Base-by-base conservation (phyloP, 2,113 vertebrate genomes). In the Dermatemys mawii region DNA sequence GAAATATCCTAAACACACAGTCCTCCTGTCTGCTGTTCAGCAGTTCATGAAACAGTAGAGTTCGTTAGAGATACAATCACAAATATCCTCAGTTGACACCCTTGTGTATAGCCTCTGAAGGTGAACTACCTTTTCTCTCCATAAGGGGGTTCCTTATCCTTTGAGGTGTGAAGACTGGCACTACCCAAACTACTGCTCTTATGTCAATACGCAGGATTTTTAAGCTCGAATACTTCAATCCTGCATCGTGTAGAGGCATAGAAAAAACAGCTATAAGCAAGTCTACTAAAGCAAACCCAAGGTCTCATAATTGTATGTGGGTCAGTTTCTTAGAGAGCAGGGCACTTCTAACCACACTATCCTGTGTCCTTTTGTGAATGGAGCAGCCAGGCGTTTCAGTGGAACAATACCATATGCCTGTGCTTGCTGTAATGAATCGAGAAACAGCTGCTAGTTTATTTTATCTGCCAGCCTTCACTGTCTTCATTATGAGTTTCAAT, bases 371-470 rank as follows among this genome's bases (percentile, higher is more conserved):
- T 73, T 27, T 75, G 55, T 14, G 50, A n/a, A 2, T 0, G 32
- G 78, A 86, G 38, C 70, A 35, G 73, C 46, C 22, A 73, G 54
- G 46, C 32, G 1, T 1, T 3, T 21, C 6, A 2, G 50, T 22
- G 3, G 73, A 60, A 53, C 50, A 35, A 49, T 6, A 29, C 82
- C 29, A 2, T 0, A 5, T 26, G 21, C 11, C 51, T 11, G 16
- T 12, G 35, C 76, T 67, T 60, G 54, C 86, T 24, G 0, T 38
- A 11, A 38, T 3, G n/a, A 7, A 0, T 27, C 57, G 11, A 0
- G 3, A 2, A 29, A 8, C 48, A 41, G 44, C 63, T 3, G 46
- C 83, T 75, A 1, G 11, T 13, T 89, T 81, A 60, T 81, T 86
- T 81, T 32, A 81, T 2, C 57, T 73, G 26, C 38, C 19, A 7